Conservation (phyloP, 2,113 vertebrate genomes). For the Verasper variegatus region DNA sequence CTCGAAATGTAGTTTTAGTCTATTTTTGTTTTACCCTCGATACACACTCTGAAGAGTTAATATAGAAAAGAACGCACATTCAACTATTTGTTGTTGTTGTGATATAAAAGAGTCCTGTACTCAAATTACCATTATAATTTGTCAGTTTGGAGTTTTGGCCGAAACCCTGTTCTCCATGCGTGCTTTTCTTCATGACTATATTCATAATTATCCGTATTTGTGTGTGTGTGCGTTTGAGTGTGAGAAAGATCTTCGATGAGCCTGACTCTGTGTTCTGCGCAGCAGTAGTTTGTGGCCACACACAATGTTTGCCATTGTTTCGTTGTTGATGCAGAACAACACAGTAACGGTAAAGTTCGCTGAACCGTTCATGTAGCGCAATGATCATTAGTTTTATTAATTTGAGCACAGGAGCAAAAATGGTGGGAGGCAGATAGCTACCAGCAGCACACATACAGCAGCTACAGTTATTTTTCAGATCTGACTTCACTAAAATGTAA, state of each 20-base stretch:
- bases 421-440: background rate
- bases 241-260: slow-evolving; percentile 1
- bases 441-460: background rate
- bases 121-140: slow-evolving; percentile 23
- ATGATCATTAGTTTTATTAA: slow-evolving; percentile 37
- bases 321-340: background rate
- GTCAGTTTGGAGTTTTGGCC: background rate
- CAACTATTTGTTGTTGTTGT: background rate
- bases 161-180: background rate
- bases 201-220: background rate
- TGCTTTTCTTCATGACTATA: background rate
- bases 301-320: slow-evolving; percentile 39
- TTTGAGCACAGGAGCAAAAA: slow-evolving; percentile 13
- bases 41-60: background rate
- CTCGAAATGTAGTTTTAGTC: slow-evolving; percentile 15
- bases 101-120: background rate
- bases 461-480: background rate
- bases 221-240: background rate
- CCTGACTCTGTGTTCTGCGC: background rate
- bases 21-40: background rate
- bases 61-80: background rate
- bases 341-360: slow-evolving; percentile 36
- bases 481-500: no score
- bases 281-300: slow-evolving; percentile 3
- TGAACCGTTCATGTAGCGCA: slow-evolving; percentile 20